Percentiles rank a stretch among this genome's conserved stretches.
Evolutionary conservation across 2,113 vertebrate genomes (phyloP).

Genomic region (Spea multiplicata): DNA sequence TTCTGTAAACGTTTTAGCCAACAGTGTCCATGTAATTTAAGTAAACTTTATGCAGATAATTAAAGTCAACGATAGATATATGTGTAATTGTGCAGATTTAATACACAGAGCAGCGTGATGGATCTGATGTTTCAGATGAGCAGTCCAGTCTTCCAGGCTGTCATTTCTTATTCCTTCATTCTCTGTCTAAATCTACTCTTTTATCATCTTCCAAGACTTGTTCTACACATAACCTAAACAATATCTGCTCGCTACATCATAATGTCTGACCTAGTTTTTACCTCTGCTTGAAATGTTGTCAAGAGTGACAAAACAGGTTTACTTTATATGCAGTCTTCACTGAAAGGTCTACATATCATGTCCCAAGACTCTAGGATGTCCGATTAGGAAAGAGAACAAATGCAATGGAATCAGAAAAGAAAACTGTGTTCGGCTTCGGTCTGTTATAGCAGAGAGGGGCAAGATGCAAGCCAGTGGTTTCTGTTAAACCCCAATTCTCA

Average conservation of each 20-base stretch:
- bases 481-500: no score
- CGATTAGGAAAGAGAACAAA: conserved; percentile 14
- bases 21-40: no score
- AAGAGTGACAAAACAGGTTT: conserved; percentile 45
- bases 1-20: no score
- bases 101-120: no score
- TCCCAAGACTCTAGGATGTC: conserved; percentile 5
- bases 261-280: conserved; percentile 42
- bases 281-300: conserved; percentile 39
- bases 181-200: conserved; percentile 10
- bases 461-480: no score
- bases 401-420: no score
- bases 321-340: conserved; percentile 38
- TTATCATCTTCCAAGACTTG: conserved; percentile 7
- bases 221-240: neutral
- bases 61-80: no score
- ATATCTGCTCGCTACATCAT: conserved; percentile 23
- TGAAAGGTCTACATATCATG: conserved; percentile 21
- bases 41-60: no score
- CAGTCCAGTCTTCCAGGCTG: neutral
- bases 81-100: no score
- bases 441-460: no score
- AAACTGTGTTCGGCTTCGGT: no score
- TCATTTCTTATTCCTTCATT: conserved; percentile 5
- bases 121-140: neutral